Evolutionary conservation across 2,113 vertebrate genomes (phyloP).

Genomic region (Hyperopisus bebe): DNA sequence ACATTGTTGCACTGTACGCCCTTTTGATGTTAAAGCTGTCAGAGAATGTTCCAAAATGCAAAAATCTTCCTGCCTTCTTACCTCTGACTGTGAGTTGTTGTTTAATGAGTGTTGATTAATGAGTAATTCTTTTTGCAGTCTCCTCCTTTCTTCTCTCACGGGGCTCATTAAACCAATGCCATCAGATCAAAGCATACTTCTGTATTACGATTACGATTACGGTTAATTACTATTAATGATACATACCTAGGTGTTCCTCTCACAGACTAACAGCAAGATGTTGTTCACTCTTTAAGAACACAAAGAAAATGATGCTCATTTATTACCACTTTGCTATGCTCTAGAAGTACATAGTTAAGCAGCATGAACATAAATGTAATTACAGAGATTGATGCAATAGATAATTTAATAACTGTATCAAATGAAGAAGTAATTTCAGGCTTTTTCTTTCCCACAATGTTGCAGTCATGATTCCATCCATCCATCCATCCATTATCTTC

Average conservation of each 20-base stretch:
- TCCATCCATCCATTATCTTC: too few species aligned
- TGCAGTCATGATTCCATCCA: neutral
- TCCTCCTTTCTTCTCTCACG: neutral
- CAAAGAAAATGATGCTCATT: neutral
- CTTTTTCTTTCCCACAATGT: neutral
- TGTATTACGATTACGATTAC: neutral
- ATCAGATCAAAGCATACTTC: neutral
- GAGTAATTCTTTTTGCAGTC: neutral
- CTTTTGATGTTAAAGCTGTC: neutral
- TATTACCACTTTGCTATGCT: neutral
- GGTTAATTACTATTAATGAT: neutral
- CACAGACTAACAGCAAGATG: neutral
- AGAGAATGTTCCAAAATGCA: neutral
- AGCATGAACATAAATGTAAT: neutral
- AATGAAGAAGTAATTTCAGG: neutral
- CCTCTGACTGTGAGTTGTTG: neutral
- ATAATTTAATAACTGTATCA: neutral
- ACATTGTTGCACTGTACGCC: neutral
- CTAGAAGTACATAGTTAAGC: neutral
- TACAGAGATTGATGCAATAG: neutral
- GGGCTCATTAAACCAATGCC: neutral
- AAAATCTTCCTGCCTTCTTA: neutral
- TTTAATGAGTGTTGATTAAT: too few species aligned
- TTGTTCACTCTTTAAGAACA: neutral
- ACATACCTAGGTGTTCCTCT: neutral